Percentiles rank a stretch among this genome's conserved stretches.
Evolutionary conservation across 2,113 vertebrate genomes (phyloP).

Genomic region (Oncorhynchus tshawytscha): DNA sequence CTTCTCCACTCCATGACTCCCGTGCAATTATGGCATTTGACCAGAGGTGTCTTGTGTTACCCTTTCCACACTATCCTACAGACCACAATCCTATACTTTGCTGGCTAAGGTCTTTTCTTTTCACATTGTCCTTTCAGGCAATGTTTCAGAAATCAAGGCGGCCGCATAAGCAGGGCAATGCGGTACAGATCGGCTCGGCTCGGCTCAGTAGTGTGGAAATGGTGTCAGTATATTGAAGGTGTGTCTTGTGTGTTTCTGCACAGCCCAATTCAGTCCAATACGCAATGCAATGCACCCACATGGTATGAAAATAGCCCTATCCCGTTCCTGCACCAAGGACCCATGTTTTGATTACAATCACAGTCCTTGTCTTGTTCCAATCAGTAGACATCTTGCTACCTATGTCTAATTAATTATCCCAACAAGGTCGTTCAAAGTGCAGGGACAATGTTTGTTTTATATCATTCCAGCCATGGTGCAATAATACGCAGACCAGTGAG

Average conservation of each 20-base stretch:
- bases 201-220: too few species aligned
- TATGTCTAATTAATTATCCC: not conserved
- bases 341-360: not conserved
- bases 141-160: too few species aligned
- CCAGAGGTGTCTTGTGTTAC: constrained; percentile 20
- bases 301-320: not conserved
- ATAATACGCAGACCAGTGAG: not conserved
- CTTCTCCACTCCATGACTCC: constrained; percentile 45
- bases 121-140: too few species aligned
- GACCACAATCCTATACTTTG: too few species aligned
- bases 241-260: constrained; percentile 1
- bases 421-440: not conserved
- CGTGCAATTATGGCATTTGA: constrained; percentile 53
- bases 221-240: too few species aligned
- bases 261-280: constrained; percentile 17
- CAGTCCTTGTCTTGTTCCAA: too few species aligned
- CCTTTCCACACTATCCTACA: too few species aligned
- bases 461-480: not conserved
- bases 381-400: not conserved
- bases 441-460: not conserved
- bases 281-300: constrained; percentile 17
- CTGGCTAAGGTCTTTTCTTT: too few species aligned
- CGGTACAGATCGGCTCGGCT: too few species aligned
- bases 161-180: too few species aligned
- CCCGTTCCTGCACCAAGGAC: not conserved